A percentile compares a stretch with the other conserved stretches of the same genome.
Conservation (phyloP, 2,888 invertebrate species). For the Pantelozetes paolii region DNA sequence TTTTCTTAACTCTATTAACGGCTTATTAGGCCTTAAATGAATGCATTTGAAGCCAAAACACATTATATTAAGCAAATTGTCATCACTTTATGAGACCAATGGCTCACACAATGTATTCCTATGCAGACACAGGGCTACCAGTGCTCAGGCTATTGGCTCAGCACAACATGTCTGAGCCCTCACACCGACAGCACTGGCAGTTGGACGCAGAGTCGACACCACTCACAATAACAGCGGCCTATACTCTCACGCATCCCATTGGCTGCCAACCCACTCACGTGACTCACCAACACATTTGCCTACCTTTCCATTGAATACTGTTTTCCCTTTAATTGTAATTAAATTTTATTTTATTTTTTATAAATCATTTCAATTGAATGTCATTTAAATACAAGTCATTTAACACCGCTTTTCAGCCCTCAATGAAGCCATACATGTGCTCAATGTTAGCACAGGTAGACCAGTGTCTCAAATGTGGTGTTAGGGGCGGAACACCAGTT, state of each 20-base stretch:
- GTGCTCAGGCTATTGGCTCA: neutral
- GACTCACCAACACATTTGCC: neutral
- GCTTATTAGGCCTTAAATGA: conserved; percentile 8
- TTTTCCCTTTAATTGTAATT: neutral
- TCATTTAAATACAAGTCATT: neutral
- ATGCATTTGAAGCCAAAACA: neutral
- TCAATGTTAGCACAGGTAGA: neutral
- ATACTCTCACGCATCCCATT: neutral
- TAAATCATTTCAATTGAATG: neutral
- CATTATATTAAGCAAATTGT: conserved; percentile 7
- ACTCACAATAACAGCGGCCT: neutral
- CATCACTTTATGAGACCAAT: conserved; percentile 18
- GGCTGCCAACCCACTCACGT: conserved; percentile 2
- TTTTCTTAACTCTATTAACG: neutral
- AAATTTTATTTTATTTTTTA: neutral
- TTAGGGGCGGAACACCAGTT: neutral
- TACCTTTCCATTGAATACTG: neutral
- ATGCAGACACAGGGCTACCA: too few relatives aligned
- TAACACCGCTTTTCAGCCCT: neutral
- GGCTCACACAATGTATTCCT: too few relatives aligned
- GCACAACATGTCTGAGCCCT: neutral
- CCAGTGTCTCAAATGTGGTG: neutral
- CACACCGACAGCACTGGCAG: neutral
- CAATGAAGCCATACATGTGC: neutral
- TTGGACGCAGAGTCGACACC: neutral